Evolutionary conservation across 2,888 invertebrate species (phyloP), one percentile per base, ranked within the genome.

Genomic region (Unio delphinus): DNA sequence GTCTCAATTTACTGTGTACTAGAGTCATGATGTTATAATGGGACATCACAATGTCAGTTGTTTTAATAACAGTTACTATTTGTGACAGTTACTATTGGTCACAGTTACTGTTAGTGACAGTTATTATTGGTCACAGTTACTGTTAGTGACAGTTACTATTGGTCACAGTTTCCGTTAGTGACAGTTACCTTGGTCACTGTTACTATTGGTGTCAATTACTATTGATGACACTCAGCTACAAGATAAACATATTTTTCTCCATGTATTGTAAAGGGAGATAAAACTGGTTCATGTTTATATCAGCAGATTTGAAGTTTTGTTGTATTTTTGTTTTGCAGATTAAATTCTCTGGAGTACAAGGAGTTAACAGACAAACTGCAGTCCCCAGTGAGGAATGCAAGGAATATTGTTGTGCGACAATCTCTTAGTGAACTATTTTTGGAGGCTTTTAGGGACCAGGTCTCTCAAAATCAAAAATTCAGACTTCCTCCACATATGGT

Each of bases 381-480:
- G n/a, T 91, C 94, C 20, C 93, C 93, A 1, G 93, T 95, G 65
- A 89, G 92, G 2, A 92, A 95, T 86, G 91, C 94, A 45, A 92
- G 94, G 6, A 92, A 93, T 85, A 93, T 95, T 59, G 93, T 93
- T 65, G 94, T 95, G 78, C 93, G 95, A 86, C 95, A 95, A 79
- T 94, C 94, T 1, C 91, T 96, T 4, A 92, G 95, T 67, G 97
- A 97, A 85, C 92, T 94, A 86, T 97, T 97, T 89, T 92, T 96
- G 34, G 94, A 93, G 67, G 95, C 94, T 0, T 97, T 97, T 88
- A 94, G 93, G 82, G 93, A 94, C 57, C 93, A 94, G 82, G 93
- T 90, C 6, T 59, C 76, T 4, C 55, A 75, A 18, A 90, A 90
- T 72, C 78, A 79, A 7, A 67, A 65, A 0, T 88, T 84, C 75